A percentile compares a stretch with the other conserved stretches of the same genome.
These are phyloP conservation scores for Chrysomallon squamiferum DNA, from an alignment of 1,140 invertebrate species.

Conservation along the genomic window DNA sequence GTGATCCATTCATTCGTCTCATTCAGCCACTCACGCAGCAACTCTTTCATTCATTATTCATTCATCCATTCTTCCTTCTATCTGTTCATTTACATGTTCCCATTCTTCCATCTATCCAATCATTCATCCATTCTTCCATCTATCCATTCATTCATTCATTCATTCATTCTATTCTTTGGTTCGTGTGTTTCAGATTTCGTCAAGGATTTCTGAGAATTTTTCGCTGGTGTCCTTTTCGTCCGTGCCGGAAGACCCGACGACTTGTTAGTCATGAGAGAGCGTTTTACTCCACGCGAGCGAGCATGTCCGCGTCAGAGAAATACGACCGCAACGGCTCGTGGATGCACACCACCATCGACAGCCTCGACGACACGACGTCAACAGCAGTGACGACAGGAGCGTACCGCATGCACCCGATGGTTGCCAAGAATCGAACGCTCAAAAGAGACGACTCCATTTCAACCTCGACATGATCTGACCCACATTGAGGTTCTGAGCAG, in stretches of 20 bases:
- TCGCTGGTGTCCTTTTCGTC: slow-evolving; percentile 47
- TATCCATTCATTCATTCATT: too few relatives aligned
- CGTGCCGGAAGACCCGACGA: slow-evolving; percentile 33
- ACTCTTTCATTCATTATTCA: too few relatives aligned
- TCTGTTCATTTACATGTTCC: too few relatives aligned
- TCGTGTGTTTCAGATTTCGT: slow-evolving; percentile 24
- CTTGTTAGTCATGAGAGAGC: slow-evolving; percentile 36
- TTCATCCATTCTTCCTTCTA: too few relatives aligned
- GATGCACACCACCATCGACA: slow-evolving; percentile 47
- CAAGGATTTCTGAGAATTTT: slow-evolving; percentile 54
- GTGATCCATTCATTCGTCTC: too few relatives aligned
- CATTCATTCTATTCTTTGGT: too few relatives aligned
- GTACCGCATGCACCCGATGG: slow-evolving; percentile 31
- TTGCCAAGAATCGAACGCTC: background rate
- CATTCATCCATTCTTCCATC: too few relatives aligned
- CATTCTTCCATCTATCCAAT: too few relatives aligned
- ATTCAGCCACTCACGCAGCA: too few relatives aligned
- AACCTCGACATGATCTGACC: background rate
- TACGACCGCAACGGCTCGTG: slow-evolving; percentile 46
- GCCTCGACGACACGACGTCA: slow-evolving; percentile 31
- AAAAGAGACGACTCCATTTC: slow-evolving; percentile 5
- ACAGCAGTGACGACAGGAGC: slow-evolving; percentile 21
- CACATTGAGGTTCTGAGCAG: too few relatives aligned
- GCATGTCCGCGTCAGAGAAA: slow-evolving; percentile 28
- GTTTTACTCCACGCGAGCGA: slow-evolving; percentile 36